Percentiles rank a stretch among this genome's conserved stretches.
These are phyloP conservation scores for Stenurella melanura DNA, from an alignment of 2,888 invertebrate species.

Conservation along the genomic window DNA sequence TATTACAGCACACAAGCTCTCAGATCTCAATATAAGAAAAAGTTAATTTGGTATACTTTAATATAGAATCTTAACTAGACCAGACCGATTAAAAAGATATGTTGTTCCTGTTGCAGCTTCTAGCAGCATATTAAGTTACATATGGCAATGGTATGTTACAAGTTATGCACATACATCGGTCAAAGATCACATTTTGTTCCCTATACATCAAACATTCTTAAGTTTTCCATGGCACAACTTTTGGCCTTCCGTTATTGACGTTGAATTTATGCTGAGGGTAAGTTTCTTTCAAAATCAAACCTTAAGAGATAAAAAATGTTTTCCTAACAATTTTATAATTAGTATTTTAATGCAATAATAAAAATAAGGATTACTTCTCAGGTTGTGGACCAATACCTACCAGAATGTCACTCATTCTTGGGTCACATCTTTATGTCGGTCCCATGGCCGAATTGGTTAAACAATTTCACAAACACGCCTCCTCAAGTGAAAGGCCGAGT, in stretches of 20 bases:
- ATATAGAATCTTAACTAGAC: too few species aligned
- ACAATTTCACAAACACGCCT: slow-evolving; percentile 72
- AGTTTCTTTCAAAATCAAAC: slow-evolving; percentile 41
- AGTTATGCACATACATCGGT: slow-evolving; percentile 79
- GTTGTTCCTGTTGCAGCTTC: slow-evolving; percentile 69
- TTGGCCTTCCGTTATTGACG: slow-evolving; percentile 79
- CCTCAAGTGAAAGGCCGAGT: slow-evolving; percentile 72
- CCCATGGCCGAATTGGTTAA: slow-evolving; percentile 80
- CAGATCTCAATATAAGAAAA: too few species aligned
- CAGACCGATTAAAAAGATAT: neutral
- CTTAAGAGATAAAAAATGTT: too few species aligned
- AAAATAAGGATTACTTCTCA: slow-evolving; percentile 55
- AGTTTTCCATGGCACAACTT: slow-evolving; percentile 84
- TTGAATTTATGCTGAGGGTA: slow-evolving; percentile 82
- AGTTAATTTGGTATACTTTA: too few species aligned
- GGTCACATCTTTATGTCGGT: slow-evolving; percentile 82
- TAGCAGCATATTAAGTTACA: slow-evolving; percentile 77
- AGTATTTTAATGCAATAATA: too few species aligned
- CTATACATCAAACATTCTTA: slow-evolving; percentile 80
- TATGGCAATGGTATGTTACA: slow-evolving; percentile 83
- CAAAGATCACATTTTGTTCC: slow-evolving; percentile 79
- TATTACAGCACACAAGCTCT: too few species aligned
- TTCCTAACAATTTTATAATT: too few species aligned
- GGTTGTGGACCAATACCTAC: slow-evolving; percentile 80
- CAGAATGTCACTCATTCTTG: slow-evolving; percentile 82